phyloP scores from a whole-genome alignment of 2,888 invertebrate species.

The Ptycholaimellus sp. region DNA sequence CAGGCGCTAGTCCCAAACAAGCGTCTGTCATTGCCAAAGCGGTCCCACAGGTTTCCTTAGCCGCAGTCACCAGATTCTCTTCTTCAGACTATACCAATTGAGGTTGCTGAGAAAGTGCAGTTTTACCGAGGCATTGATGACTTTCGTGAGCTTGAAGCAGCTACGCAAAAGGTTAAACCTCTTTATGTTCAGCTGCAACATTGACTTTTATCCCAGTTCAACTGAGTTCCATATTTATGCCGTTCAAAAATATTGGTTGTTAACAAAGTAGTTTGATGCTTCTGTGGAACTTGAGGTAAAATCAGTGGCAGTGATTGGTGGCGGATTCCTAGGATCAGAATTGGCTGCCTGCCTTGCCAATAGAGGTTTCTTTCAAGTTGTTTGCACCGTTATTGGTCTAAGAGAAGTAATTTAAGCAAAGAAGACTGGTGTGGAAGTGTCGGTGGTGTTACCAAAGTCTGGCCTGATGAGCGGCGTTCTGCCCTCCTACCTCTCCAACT shows the following conservation, averaged over 20 bases:
- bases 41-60: slow-evolving; percentile 22
- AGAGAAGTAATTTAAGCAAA: neutral
- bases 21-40: slow-evolving; percentile 41
- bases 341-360: slow-evolving; percentile 55
- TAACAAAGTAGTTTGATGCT: too few species aligned
- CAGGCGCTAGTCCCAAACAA: slow-evolving; percentile 49
- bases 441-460: slow-evolving; percentile 57
- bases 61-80: too few species aligned
- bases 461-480: slow-evolving; percentile 56
- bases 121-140: slow-evolving; percentile 45
- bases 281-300: slow-evolving; percentile 28
- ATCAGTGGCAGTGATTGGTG: slow-evolving; percentile 58
- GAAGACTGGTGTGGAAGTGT: slow-evolving; percentile 32
- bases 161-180: slow-evolving; percentile 30
- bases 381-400: neutral
- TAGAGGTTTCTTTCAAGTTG: neutral
- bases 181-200: too few species aligned
- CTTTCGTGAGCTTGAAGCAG: slow-evolving; percentile 41
- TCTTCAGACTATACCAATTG: too few species aligned
- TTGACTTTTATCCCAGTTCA: too few species aligned
- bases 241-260: too few species aligned
- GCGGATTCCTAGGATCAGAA: slow-evolving; percentile 77
- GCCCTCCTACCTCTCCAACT: slow-evolving; percentile 61
- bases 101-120: slow-evolving; percentile 44
- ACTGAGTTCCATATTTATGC: too few species aligned